Evolutionary conservation across 2,113 vertebrate species (phyloP), one percentile per base, ranked within the genome.

Genomic region (Scopus umbretta): DNA sequence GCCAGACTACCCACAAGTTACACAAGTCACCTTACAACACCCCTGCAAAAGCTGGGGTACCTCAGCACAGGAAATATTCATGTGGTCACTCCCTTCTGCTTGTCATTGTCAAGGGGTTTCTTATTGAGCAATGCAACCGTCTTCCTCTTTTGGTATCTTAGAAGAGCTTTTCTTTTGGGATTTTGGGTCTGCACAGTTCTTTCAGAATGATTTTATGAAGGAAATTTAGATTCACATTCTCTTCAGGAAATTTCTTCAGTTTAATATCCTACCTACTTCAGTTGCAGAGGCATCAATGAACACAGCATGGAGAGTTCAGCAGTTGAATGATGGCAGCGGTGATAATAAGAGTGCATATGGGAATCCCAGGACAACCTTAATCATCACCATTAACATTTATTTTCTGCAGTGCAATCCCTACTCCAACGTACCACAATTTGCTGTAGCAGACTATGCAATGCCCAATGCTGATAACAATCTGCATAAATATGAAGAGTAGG

Each of bases 361-460:
- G 84, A 85, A 95, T 95, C 66, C 66, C 66, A 89, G 74, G 81
- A 91, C 96, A 90, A 88, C 66, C 38, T 95, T 59, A 56, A 92
- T 94, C 62, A 80, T 71, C 53, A 81, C 43, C 66, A 92, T 81
- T 91, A 95, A 94, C 73, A 47, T 92, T 85, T 68, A n/a, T 87
- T 95, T 95, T 95, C 84, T 92, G 53, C 63, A 72, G 18, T 56
- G 62, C 66, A 82, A 66, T 82, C 84, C 50, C 73, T 96, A 29
- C 49, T 87, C 43, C 0, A 0, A 40, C 38, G 66, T 68, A 81
- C 29, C 36, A 63, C 22, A 55, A 5, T 72, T 94, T 79, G 52
- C 73, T 84, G 36, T 61, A 79, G 36, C 20, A 80, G 66, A 56
- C 73, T 55, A 18, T 30, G 34, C 61, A 89, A 42, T 92, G 73